Base-by-base conservation (phyloP, 2,888 invertebrate genomes). In the Stenoptilia bipunctidactyla region DNA sequence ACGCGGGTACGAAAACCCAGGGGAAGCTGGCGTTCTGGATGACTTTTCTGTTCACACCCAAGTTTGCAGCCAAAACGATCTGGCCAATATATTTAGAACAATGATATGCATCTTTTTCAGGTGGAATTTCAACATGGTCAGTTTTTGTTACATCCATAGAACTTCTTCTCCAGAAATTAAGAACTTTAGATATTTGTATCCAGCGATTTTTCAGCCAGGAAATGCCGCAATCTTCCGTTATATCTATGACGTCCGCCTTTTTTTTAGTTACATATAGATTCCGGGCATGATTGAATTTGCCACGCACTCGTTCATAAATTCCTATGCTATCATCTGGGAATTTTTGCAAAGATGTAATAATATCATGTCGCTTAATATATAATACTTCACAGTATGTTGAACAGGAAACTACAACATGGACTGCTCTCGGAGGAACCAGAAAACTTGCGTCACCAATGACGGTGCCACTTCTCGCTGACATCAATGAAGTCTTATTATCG, bases 51-150 rank as follows among this genome's bases (percentile, higher is more conserved):
- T 54, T 65, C 37, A 61, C 56, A 30, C 75, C 46, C 43, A 76
- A 63, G 2, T 49, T 45, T n/a, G n/a, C 62, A 45, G 73, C 70
- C 3, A 79, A 53, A 2, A 75, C 77, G 34, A 79, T 50, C 45
- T 74, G 79, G 0, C 79, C 74, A 13, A 79, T 66, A 48, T 72
- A 76, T 58, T 77, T 77, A 10, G 75, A 55, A 42, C 79, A 79
- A 42, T 77, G 79, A 40, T 74, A 75, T 6, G 50, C 44, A n/a
- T 58, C 41, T 40, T 70, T 65, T 47, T 76, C 76, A 1, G 53
- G 50, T 4, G 72, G 64, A 6, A 30, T 10, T 8, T 10, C 13
- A 30, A 30, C 3, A 3, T 3, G 3, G n/a, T 4, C 30, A 3
- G 4, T 30, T 8, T 10, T 3, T 8, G 4, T 20, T 8, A 20